A percentile compares a stretch with the other conserved stretches of the same genome.
Evolutionary conservation across 2,888 invertebrate genomes (phyloP).

Genomic region (Leucozona laternaria): DNA sequence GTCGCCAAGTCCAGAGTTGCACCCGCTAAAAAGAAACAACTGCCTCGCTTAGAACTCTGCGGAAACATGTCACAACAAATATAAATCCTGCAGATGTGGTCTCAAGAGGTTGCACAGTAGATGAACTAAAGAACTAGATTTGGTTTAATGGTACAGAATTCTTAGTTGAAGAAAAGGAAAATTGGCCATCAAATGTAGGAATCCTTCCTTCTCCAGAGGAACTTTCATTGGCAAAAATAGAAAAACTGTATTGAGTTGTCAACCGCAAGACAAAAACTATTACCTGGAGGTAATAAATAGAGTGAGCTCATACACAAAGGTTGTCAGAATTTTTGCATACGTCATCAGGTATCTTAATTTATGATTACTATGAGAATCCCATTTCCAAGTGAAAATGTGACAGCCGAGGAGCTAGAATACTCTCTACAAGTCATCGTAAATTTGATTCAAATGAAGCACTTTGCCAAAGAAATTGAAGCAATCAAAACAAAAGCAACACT

Average conservation of each 20-base stretch:
- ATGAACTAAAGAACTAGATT: conserved; percentile 31
- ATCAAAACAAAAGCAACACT: neutral
- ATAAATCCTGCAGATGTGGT: neutral
- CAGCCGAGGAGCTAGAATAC: too few species aligned
- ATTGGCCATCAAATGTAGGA: conserved; percentile 13
- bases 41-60: conserved; percentile 64
- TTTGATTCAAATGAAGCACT: too few species aligned
- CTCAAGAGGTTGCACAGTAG: conserved; percentile 35
- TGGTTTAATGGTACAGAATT: conserved; percentile 29
- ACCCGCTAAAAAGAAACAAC: conserved; percentile 58
- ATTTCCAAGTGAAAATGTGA: too few species aligned
- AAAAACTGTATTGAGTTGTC: conserved; percentile 3
- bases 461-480: neutral
- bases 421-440: too few species aligned
- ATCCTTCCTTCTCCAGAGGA: neutral
- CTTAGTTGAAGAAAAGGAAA: neutral
- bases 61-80: conserved; percentile 18
- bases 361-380: too few species aligned
- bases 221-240: neutral
- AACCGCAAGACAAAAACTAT: neutral
- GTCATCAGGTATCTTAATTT: neutral
- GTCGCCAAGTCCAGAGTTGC: conserved; percentile 67
- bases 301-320: neutral
- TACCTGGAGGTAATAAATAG: neutral
- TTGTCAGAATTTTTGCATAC: neutral